Evolutionary conservation across 2,113 vertebrate species (phyloP).

Genomic region (Xenus cinereus): DNA sequence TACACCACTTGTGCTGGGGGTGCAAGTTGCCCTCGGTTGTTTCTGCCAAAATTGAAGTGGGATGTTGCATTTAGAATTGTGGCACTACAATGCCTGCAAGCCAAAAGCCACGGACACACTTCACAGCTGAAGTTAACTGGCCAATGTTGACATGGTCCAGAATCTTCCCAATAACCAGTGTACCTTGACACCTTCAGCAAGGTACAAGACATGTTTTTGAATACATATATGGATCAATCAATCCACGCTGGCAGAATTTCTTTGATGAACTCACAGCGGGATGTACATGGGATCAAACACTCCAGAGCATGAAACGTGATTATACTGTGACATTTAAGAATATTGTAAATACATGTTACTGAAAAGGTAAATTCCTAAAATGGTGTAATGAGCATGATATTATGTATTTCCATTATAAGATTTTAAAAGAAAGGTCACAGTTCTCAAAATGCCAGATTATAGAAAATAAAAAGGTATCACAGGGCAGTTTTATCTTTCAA

Average conservation of each 20-base stretch:
- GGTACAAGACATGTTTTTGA: background rate
- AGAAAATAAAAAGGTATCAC: conserved; percentile 9
- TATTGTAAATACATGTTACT: conserved; percentile 12
- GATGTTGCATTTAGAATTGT: background rate
- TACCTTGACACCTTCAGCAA: background rate
- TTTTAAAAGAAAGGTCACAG: conserved; percentile 22
- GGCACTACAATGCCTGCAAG: background rate
- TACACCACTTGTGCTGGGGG: background rate
- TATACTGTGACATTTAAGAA: background rate
- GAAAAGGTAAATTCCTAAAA: conserved; percentile 14
- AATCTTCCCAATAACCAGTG: background rate
- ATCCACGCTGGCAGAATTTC: background rate
- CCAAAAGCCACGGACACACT: background rate
- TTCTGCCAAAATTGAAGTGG: background rate
- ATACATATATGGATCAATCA: background rate
- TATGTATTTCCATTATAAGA: background rate
- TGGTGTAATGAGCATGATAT: background rate
- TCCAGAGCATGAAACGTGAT: background rate
- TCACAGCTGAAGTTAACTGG: background rate
- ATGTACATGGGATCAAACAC: background rate
- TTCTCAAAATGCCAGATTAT: background rate
- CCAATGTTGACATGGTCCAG: background rate
- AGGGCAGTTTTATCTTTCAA: background rate
- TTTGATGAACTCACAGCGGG: background rate
- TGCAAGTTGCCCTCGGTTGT: background rate